Evolutionary conservation across 2,113 vertebrate species (phyloP).

Genomic region (Illadopsis cleaveri): DNA sequence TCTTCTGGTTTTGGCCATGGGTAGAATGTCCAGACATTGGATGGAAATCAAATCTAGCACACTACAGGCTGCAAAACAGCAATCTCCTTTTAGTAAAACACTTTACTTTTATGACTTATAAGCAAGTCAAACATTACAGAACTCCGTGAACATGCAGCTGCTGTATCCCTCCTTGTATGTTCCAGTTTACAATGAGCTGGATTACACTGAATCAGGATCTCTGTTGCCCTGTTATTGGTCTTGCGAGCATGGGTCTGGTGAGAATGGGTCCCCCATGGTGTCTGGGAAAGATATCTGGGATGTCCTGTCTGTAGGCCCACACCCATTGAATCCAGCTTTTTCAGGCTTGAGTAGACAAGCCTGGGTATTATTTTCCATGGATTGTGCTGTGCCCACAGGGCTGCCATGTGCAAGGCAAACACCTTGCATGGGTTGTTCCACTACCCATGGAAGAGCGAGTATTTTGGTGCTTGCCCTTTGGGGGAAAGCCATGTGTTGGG

Average conservation of each 20-base stretch:
- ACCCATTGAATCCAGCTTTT: not conserved
- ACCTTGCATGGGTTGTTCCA: rapidly evolving
- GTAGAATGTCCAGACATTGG: not conserved
- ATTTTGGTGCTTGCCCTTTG: not conserved
- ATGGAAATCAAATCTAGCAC: not conserved
- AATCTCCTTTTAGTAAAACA: not conserved
- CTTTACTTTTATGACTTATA: not conserved
- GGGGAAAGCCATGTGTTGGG: not conserved
- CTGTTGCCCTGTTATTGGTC: not conserved
- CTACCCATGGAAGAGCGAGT: not conserved
- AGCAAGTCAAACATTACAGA: not conserved
- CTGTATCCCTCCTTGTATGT: not conserved
- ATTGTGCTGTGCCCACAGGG: not conserved
- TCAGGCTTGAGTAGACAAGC: not conserved
- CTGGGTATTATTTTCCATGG: not conserved
- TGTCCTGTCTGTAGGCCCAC: not conserved
- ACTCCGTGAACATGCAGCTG: not conserved
- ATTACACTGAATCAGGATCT: not conserved
- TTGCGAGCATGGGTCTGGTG: not conserved
- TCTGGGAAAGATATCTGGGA: not conserved
- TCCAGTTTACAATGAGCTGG: not conserved
- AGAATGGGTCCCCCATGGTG: not conserved
- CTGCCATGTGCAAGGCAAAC: not conserved
- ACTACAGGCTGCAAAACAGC: not conserved
- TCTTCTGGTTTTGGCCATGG: rapidly evolving